Base-by-base conservation (phyloP, 2,113 vertebrate genomes). In the Macquaria australasica region DNA sequence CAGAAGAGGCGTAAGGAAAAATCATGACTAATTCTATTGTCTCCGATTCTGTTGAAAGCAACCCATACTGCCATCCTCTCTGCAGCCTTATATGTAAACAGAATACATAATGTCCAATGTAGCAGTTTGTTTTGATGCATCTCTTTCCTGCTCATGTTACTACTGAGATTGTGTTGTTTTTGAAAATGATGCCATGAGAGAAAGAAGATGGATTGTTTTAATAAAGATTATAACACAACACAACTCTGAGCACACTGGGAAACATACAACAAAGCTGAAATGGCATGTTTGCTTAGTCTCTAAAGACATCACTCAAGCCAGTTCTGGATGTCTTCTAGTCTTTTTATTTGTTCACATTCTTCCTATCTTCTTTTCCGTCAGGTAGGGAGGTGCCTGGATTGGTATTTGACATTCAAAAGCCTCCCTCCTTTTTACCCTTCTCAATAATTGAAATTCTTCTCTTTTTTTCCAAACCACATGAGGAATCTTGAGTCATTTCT, bases 381-480 rank as follows among this genome's bases (percentile, higher is more conserved):
- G 45, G 21, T 28, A 80, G 34, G 34, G 34, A 34, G 34, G 34
- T 76, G 69, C 74, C 88, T 68, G 66, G 80, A 88, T 91, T 92
- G 73, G 51, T 86, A 84, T 92, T 89, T 89, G 83, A 91, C 87
- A 90, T 89, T 88, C 88, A 89, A 90, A 86, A 89, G 68, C 84
- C 64, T 72, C 71, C 66, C 82, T 75, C 34, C 76, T 87, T 92
- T 90, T 88, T 88, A 84, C 76, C 70, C 68, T 67, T 73, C 75
- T 94, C 82, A 94, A 94, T 93, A 94, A 95, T 93, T 93, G 80
- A 94, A 92, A 88, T 83, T 80, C 86, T 83, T 87, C 77, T 70
- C 45, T 74, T 62, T 81, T 87, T 85, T 86, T 81, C 23, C 48
- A 75, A 87, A 73, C 76, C 86, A 72, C 89, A 76, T 14, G 76